These are phyloP conservation scores for Priocnemis perturbator DNA, from an alignment of 2,888 invertebrate genomes.

Conservation along the genomic window DNA sequence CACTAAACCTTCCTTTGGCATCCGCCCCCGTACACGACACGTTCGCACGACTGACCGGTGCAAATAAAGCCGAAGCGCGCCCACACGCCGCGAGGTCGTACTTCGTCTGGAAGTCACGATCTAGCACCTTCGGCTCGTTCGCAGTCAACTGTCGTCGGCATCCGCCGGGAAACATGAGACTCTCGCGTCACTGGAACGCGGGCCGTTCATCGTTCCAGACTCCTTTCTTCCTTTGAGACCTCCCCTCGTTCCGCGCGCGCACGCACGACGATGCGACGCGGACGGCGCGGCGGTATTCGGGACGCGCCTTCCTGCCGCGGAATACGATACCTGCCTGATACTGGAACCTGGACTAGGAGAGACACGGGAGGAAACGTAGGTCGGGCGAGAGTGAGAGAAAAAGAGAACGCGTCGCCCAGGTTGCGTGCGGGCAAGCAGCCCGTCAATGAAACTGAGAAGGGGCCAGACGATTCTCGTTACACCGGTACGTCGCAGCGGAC, in stretches of 20 bases:
- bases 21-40: not conserved
- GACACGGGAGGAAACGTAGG: not conserved
- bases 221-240: not conserved
- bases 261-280: not conserved
- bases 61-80: no score
- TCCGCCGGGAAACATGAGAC: slow-evolving; percentile 8
- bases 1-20: no score
- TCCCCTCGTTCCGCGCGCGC: not conserved
- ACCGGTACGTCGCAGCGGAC: not conserved
- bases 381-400: not conserved
- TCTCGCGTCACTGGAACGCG: slow-evolving; percentile 4
- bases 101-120: no score
- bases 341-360: not conserved
- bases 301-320: slow-evolving; percentile 2
- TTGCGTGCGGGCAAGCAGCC: not conserved
- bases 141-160: not conserved
- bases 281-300: not conserved
- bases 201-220: slow-evolving; percentile 7
- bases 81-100: no score
- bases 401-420: no score
- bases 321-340: slow-evolving; percentile 8
- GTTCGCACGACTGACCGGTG: not conserved
- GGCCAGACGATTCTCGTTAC: slow-evolving; percentile 3
- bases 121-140: no score
- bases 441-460: not conserved